Evolutionary conservation across 2,888 invertebrate species (phyloP).

Genomic region (Hyposoter didymator): DNA sequence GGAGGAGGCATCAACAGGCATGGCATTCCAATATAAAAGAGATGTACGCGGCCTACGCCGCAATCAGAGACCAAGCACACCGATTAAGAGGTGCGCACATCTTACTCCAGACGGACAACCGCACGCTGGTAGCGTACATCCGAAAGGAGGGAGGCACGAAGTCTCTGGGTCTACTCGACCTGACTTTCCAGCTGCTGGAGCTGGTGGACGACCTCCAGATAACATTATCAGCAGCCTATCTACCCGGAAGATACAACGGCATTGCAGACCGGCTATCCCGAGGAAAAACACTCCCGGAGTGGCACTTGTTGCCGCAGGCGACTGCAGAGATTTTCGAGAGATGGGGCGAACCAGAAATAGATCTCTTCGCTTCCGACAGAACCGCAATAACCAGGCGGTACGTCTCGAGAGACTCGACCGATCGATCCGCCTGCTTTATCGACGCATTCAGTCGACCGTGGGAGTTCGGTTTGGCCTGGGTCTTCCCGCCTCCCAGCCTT

Average conservation of each 20-base stretch:
- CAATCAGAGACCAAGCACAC: conserved; percentile 46
- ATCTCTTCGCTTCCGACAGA: conserved; percentile 65
- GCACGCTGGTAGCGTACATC: conserved; percentile 60
- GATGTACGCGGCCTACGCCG: conserved; percentile 56
- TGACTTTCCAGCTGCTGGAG: conserved; percentile 51
- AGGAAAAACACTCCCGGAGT: conserved; percentile 56
- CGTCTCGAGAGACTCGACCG: conserved; percentile 60
- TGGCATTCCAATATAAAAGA: conserved; percentile 69
- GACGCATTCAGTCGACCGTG: conserved; percentile 65
- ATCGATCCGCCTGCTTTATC: conserved; percentile 65
- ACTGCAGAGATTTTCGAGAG: conserved; percentile 62
- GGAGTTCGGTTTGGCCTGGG: conserved; percentile 55
- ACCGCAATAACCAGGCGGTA: conserved; percentile 60
- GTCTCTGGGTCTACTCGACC: conserved; percentile 42
- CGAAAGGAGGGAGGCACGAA: conserved; percentile 64
- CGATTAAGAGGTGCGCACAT: conserved; percentile 42
- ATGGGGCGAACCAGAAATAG: conserved; percentile 67
- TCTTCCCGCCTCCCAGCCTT: conserved; percentile 61
- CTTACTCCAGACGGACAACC: conserved; percentile 57
- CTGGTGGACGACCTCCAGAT: conserved; percentile 61
- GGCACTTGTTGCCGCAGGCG: conserved; percentile 59
- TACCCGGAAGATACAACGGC: conserved; percentile 75
- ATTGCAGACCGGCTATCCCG: conserved; percentile 74
- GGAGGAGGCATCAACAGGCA: conserved; percentile 38
- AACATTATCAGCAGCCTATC: conserved; percentile 68